Base-by-base conservation (phyloP, 2,888 invertebrate species). In the Leuctra nigra region DNA sequence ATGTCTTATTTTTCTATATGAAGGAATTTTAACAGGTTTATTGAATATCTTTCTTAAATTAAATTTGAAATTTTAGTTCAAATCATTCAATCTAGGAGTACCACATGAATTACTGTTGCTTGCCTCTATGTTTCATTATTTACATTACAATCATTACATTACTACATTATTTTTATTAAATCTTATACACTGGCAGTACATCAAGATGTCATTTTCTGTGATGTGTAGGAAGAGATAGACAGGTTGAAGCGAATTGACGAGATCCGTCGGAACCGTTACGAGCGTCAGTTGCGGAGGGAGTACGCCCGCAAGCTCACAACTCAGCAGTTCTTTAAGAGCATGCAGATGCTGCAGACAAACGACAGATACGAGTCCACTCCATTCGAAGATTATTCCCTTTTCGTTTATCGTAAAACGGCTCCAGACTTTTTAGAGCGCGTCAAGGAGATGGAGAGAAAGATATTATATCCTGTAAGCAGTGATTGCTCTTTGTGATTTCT, bases 371-470 rank as follows among this genome's bases (percentile, higher is more conserved):
- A 83, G 24, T 76, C 77, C 2, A 74, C 75, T 55, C 84, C 87
- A 59, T 81, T 89, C 68, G 87, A 90, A 73, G 86, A 91, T 73
- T 89, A 90, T 74, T 87, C 89, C 23, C 79, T 91, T 67, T 89
- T 87, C 73, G 79, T 91, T 67, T 92, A 91, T 73, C 80, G 91
- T 53, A 89, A 90, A 71, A 86, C 84, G 57, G 91, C 91, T 14
- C 87, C 88, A 6, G 81, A 87, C 69, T 91, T 91, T 74, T 84
- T 83, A 73, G 89, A 89, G 70, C 80, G 91, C 60, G 89, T 91
- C 60, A 86, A 86, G 80, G 83, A 85, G 65, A 77, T 91, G 69
- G 91, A 86, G 71, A 78, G 80, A 73, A 84, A 86, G 73, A 78
- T 86, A 65, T 77, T 83, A 63, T 82, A 82, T 71, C 84, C 84